Conservation (phyloP, 2,888 invertebrate species). For the Mythimna ferrago region DNA sequence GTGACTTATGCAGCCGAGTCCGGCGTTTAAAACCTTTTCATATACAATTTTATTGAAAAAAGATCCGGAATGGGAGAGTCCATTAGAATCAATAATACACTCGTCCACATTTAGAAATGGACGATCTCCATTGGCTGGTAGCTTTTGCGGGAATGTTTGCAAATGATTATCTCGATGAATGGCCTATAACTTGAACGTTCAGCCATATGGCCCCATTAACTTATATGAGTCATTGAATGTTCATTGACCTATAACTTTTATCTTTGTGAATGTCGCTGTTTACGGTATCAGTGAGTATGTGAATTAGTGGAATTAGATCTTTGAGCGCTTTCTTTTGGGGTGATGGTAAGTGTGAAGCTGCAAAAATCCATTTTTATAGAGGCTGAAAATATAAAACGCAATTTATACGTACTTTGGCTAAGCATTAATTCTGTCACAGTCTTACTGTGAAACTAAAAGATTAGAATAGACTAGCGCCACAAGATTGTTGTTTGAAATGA, state of each 20-base stretch:
- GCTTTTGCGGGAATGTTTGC: conserved; percentile 50
- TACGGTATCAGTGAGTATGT: conserved; percentile 20
- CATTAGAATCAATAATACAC: conserved; percentile 47
- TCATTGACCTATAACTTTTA: conserved; percentile 51
- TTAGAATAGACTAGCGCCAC: too few relatives aligned
- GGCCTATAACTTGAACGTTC: conserved; percentile 50
- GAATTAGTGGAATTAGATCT: conserved; percentile 32
- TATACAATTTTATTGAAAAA: conserved; percentile 29
- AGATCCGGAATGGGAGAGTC: conserved; percentile 4
- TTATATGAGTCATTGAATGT: conserved; percentile 52
- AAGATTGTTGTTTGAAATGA: too few relatives aligned
- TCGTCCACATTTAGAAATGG: conserved; percentile 27
- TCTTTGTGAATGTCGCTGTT: conserved; percentile 36
- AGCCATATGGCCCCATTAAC: conserved; percentile 55
- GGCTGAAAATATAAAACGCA: not conserved
- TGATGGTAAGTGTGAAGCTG: not conserved
- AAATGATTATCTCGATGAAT: conserved; percentile 55
- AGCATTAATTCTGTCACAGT: too few relatives aligned
- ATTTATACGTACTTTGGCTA: too few relatives aligned
- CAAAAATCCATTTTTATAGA: not conserved
- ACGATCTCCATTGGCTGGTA: conserved; percentile 16
- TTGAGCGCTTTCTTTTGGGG: not conserved
- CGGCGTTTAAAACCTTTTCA: conserved; percentile 16
- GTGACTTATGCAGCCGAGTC: not conserved
- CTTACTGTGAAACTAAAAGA: too few relatives aligned